Base-by-base conservation (phyloP, 2,888 invertebrate genomes). In the Tipula helvola region DNA sequence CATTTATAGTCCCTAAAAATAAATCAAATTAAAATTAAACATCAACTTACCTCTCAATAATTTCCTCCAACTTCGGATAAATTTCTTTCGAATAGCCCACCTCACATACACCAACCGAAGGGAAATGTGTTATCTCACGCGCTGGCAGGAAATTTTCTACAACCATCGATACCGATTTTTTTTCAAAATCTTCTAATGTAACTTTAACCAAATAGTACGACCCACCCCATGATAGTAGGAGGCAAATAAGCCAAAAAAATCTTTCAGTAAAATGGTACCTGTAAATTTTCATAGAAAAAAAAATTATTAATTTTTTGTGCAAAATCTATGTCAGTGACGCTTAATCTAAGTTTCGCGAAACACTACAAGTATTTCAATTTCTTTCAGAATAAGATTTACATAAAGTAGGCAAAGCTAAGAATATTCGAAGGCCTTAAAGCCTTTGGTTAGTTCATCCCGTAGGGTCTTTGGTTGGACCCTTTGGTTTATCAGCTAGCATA, bases 241-340 rank as follows among this genome's bases (percentile, higher is more conserved):
- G 94, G 87, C 94, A 93, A 3, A 93, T 89, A 7, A 94, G 87
- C 96, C 96, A 96, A 89, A 96, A 93, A 83, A 94, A 89, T 89
- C 96, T 89, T 86, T 91, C 91, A 13, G 89, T 89, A 2, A 89
- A 86, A 88, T 91, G 91, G 42, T 91, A 89, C 36, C 91, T 91
- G 7, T 28, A 36, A 16, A 8, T 13, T 12, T 18, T 18, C 36
- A 39, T 41, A 12, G 18, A 52, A 42, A 28, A 57, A 39, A 39
- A 85, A 36, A 28, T 44, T n/a, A 71, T 71, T 28, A 71, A 18
- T 57, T 0, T 8, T 18, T 18, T 39, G 4, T 86, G 36, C 12
- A n/a, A n/a, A 36, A 36, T 10, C 18, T 83, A 52, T 95, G 89
- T 47, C 39, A 71, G 47, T 47, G 47, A 47, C 7, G 1, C 47